Conservation (phyloP, 1,140 invertebrate genomes). For the Drosophila seguyi region DNA sequence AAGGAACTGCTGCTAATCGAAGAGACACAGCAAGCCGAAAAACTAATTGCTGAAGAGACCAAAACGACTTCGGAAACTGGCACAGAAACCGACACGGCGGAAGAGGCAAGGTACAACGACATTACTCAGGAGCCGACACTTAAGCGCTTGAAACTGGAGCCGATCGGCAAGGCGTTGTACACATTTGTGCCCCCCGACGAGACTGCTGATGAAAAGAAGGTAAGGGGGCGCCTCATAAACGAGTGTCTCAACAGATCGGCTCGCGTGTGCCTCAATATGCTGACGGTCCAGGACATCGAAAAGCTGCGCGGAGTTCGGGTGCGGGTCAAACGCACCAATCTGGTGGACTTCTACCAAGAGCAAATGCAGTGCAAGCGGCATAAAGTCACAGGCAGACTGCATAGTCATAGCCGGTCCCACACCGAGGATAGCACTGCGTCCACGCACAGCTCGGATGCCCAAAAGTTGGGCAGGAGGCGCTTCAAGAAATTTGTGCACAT, state of each 20-base stretch:
- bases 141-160: constrained; percentile 2
- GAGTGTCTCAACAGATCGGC: constrained; percentile 48
- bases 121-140: not conserved
- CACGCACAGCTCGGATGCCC: constrained; percentile 16
- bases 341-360: constrained; percentile 33
- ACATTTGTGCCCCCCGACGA: not conserved
- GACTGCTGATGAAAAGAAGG: not conserved
- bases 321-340: constrained; percentile 56
- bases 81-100: constrained; percentile 19
- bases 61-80: constrained; percentile 8
- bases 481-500: constrained; percentile 56
- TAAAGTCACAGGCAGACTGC: not conserved
- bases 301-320: constrained; percentile 53
- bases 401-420: constrained; percentile 19
- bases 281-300: constrained; percentile 51
- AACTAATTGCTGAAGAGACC: too few species aligned
- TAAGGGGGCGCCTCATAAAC: constrained; percentile 26
- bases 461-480: not conserved
- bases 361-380: not conserved
- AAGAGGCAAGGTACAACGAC: constrained; percentile 1
- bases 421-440: constrained; percentile 56
- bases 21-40: not conserved
- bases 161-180: not conserved
- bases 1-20: too few species aligned
- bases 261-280: constrained; percentile 33